Evolutionary conservation across 23 tunicate species (phyloP), one percentile per base, ranked within the genome.

Genomic region (Halocynthia aurantium): DNA sequence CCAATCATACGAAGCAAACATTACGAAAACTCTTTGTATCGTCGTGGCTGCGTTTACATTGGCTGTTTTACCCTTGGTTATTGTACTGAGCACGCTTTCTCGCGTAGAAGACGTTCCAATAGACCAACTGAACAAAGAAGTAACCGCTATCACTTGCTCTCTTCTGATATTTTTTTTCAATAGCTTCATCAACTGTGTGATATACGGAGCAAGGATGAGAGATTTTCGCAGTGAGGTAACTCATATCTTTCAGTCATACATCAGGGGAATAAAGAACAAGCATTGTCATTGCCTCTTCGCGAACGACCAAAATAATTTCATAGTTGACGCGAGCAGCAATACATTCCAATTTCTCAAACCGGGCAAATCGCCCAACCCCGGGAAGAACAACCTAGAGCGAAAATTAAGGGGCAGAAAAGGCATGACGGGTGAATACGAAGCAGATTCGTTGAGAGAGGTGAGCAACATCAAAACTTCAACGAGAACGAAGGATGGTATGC

Each of bases 171-270:
- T 92, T 13, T 74, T 92, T 61, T 80, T 83, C 6, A 92, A 92
- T 76, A 81, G 92, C 65, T 77, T 86, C 8, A 78, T 82, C 82
- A 92, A 92, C 77, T 92, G 79, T 62, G 52, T 92, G 0, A 86
- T 92, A 7, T 92, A 92, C 74, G 98, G 98, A n/a, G 87, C 92
- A 7, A 58, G 92, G 57, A 92, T 88, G 85, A 92, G 89, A 12
- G 90, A 92, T 53, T 92, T 92, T 71, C 88, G 92, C 8, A 57
- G 55, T 7, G 8, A 83, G 13, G 44, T 86, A 0, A 44, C 57
- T 6, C 81, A 79, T 15, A 78, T 62, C 15, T 18, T 80, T 10
- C 87, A 75, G 52, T 71, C 52, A 53, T 8, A 21, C 2, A 64
- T 67, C 40, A 70, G 76, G 51, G 51, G 71, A 22, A 15, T 65